Conservation (phyloP, 2,113 vertebrate species). For the Pleuronectes platessa region DNA sequence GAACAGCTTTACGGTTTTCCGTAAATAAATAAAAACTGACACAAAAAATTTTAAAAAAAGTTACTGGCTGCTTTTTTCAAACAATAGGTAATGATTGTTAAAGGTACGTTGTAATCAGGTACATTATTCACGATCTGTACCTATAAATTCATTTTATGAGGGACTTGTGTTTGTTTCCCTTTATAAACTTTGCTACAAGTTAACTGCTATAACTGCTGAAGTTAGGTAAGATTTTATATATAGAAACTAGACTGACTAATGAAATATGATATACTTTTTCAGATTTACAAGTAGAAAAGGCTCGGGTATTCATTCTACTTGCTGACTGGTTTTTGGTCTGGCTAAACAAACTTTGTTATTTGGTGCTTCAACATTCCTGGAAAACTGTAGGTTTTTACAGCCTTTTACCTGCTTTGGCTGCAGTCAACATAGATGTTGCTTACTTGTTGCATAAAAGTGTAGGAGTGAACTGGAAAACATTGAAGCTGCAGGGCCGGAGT, state of each 20-base stretch:
- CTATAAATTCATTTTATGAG: not conserved
- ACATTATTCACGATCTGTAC: not conserved
- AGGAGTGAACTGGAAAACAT: no score
- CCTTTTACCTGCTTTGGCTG: not conserved
- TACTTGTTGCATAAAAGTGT: no score
- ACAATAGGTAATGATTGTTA: not conserved
- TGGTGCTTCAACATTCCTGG: no score
- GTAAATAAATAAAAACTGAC: not conserved
- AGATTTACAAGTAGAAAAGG: no score
- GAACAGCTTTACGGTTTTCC: not conserved
- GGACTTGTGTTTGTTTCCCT: not conserved
- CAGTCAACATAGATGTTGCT: no score
- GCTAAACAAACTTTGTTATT: no score
- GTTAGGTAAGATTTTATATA: not conserved
- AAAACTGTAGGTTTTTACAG: no score
- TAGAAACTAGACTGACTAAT: not conserved
- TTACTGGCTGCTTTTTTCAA: not conserved
- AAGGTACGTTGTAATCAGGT: not conserved
- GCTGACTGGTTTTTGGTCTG: no score
- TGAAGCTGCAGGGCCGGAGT: no score
- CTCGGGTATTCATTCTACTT: no score
- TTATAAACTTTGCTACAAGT: not conserved
- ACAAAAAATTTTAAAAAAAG: not conserved
- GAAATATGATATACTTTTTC: no score
- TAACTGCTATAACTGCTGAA: not conserved